phyloP scores from a whole-genome alignment of 2,888 invertebrate species.

The Aphidoletes aphidimyza region DNA sequence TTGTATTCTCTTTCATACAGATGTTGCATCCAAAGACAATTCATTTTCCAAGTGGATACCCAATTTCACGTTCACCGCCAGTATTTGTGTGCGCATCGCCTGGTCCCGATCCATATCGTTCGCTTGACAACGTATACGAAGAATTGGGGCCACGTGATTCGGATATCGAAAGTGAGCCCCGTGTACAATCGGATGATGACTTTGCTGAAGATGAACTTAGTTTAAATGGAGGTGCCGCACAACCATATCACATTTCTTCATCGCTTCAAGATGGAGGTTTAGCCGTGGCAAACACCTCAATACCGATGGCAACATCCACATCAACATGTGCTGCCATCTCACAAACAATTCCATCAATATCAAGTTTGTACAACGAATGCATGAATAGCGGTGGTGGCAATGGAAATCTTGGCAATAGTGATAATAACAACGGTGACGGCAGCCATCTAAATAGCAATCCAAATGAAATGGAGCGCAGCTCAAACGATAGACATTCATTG shows the following conservation, averaged over 20 bases:
- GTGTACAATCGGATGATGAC: conserved; percentile 82
- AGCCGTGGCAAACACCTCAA: conserved; percentile 56
- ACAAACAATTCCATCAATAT: conserved; percentile 39
- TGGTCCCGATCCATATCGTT: conserved; percentile 73
- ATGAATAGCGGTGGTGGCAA: conserved; percentile 51
- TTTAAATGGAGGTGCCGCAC: conserved; percentile 67
- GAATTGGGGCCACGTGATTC: conserved; percentile 75
- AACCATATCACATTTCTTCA: conserved; percentile 63
- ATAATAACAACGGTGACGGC: conserved; percentile 17
- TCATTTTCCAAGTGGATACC: conserved; percentile 73
- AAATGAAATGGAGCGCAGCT: conserved; percentile 55
- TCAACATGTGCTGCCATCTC: conserved; percentile 52
- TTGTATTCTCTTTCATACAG: conserved; percentile 67
- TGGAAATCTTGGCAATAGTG: conserved; percentile 57
- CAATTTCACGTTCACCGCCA: conserved; percentile 70
- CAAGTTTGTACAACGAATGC: conserved; percentile 39
- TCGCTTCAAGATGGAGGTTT: conserved; percentile 50
- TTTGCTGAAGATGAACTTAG: conserved; percentile 86
- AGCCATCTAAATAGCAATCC: background rate
- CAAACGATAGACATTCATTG: conserved; percentile 64
- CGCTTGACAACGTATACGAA: conserved; percentile 82
- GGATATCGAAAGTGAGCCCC: conserved; percentile 73
- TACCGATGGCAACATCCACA: conserved; percentile 55
- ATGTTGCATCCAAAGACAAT: conserved; percentile 77
- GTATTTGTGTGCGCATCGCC: conserved; percentile 74